A percentile compares a stretch with the other conserved stretches of the same genome.
These are phyloP conservation scores for Columba guinea DNA, from an alignment of 2,797 vertebrate species.

Conservation along the genomic window DNA sequence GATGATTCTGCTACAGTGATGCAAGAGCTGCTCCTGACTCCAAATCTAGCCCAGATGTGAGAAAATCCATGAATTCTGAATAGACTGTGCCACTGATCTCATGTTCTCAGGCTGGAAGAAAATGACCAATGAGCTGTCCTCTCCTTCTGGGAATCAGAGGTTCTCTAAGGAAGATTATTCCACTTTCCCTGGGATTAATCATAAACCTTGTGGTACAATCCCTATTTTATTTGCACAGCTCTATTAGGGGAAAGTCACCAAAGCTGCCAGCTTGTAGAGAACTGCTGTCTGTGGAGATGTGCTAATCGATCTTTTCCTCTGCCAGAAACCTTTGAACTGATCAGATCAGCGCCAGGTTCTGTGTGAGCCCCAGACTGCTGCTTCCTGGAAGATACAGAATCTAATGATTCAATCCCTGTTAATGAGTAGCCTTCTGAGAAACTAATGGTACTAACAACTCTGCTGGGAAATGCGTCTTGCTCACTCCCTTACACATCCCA, in stretches of 20 bases:
- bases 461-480: neutral
- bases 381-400: neutral
- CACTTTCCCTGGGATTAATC: neutral
- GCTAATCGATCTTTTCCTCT: neutral
- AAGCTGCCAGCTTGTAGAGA: neutral
- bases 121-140: neutral
- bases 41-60: neutral
- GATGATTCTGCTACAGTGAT: neutral
- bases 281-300: neutral
- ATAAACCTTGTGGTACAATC: neutral
- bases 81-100: neutral
- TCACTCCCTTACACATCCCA: neutral
- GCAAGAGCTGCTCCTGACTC: neutral
- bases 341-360: neutral
- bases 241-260: neutral
- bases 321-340: neutral
- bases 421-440: neutral
- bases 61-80: neutral
- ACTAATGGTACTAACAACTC: neutral
- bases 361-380: neutral
- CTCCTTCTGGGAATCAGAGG: neutral
- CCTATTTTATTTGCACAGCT: neutral
- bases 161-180: neutral
- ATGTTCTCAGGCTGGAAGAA: neutral
- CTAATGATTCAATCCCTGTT: neutral